Evolutionary conservation across 92 coral and sea anemone species (phyloP), one percentile per base, ranked within the genome.

Genomic region (Umimayanthus chanpuru): DNA sequence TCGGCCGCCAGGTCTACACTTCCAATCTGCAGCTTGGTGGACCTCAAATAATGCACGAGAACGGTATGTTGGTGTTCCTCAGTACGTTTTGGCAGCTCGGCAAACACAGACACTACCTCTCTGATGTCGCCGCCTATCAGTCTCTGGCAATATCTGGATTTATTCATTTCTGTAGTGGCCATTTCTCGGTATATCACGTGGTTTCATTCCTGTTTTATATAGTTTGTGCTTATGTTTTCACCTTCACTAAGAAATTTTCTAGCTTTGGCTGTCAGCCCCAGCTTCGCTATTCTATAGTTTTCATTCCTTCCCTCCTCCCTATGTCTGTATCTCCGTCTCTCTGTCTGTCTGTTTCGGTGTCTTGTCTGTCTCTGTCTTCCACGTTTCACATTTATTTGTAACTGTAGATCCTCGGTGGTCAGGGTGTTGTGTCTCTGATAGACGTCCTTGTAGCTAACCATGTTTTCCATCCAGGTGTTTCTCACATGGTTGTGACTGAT

Each of bases 1-100:
- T 97, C 77, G 99, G 99, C 43, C 94, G 99, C 50, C 99, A 97
- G 71, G 99, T 97, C 23, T 97, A 97, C 91, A 97, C 97, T 3
- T 97, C 99, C 50, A 95, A 97, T 89, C 79, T 95, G 90, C 99
- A 97, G 91, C 94, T 97, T 26, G 99, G 99, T 12, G 99, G 99
- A 89, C 99, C 99, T 30, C 96, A 96, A 82, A 94, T 97, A 7
- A 97, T 97, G 99, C 98, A 97, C 84, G 88, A 95, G 77, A 97
- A 97, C 61, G 99, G 99, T 97, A 88, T 47, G 68, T 44, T 44
- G 11, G 5, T 44, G 10, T 44, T 44, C 9, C 10, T 44, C n/a
- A n/a, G n/a, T n/a, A 44, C 50, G 50, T 44, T 44, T 44, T 6
- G 9, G 50, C 11, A 44, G 50, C 8, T 44, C 50, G 11, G 9